Evolutionary conservation across 1,140 invertebrate genomes (phyloP), one percentile per base, ranked within the genome.

Genomic region (Hesperophylax magnus): DNA sequence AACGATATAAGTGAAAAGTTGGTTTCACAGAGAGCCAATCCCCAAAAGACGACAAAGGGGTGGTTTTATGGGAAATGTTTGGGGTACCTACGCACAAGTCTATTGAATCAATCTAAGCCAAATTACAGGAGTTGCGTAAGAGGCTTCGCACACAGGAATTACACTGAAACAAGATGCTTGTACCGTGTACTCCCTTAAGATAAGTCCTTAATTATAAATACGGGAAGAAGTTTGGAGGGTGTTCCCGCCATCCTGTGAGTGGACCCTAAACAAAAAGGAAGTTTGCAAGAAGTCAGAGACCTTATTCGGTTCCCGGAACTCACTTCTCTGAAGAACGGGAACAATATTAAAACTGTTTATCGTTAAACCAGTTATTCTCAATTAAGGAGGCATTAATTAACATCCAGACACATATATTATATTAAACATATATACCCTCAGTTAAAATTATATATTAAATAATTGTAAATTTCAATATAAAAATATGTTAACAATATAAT

Each of bases 161-260:
- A 61, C 58, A 61, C 58, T 24, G 58, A 24, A 61, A 61, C 58
- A 18, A 61, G 58, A 24, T 61, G 58, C 20, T 18, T 61, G 58
- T 47, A 14, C 6, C 34, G 34, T 34, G 34, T 60, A 60, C 56
- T 60, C 56, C 56, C 17, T 60, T 22, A 60, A 65, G 61, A 24
- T 17, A 65, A 65, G 61, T 31, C 61, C 56, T 15, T 60, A 61
- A 61, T 61, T 61, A 61, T 61, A 61, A 61, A 61, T 24, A 65
- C 63, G 14, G 63, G 11, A 63, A 63, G 34, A 60, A 61, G 76
- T 60, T 63, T 61, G n/a, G 56, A 47, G 58, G 17, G 52, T 24
- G 61, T 18, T 18, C n/a, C 53, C n/a, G 27, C 47, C 27, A 53
- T 11, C 34, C 60, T 63, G 54, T 24, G 18, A 9, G 22, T 63